These are phyloP conservation scores for Halictus rubicundus DNA, from an alignment of 1,140 invertebrate species.

Conservation along the genomic window DNA sequence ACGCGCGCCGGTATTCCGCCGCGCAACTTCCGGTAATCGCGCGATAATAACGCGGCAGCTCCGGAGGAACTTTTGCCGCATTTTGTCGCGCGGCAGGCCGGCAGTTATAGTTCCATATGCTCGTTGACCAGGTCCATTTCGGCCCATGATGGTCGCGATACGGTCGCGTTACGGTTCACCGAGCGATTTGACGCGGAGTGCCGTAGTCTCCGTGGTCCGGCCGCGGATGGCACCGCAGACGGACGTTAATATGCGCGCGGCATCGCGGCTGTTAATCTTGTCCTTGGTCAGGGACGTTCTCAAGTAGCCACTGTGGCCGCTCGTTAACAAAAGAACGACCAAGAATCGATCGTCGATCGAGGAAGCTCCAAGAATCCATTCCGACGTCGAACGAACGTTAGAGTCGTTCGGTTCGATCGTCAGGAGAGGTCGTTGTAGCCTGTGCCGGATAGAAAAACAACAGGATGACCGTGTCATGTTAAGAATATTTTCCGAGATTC, in stretches of 20 bases:
- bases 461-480: too few relatives aligned
- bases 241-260: slow-evolving; percentile 57
- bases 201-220: slow-evolving; percentile 18
- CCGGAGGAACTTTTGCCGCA: slow-evolving; percentile 31
- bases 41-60: slow-evolving; percentile 14
- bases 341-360: neutral
- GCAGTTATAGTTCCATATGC: slow-evolving; percentile 56
- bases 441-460: too few relatives aligned
- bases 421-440: too few relatives aligned
- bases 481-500: too few relatives aligned
- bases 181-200: slow-evolving; percentile 70
- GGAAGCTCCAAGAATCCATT: too few relatives aligned
- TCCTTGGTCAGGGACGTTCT: slow-evolving; percentile 7
- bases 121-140: slow-evolving; percentile 64
- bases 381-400: too few relatives aligned
- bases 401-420: too few relatives aligned
- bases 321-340: neutral
- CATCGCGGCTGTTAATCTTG: slow-evolving; percentile 37
- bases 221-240: slow-evolving; percentile 59
- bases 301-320: neutral
- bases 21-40: slow-evolving; percentile 3
- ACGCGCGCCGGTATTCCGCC: neutral
- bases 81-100: slow-evolving; percentile 34
- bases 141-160: slow-evolving; percentile 67
- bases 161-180: slow-evolving; percentile 77